These are phyloP conservation scores for Sycophila texana DNA, from an alignment of 2,888 invertebrate genomes.

Conservation along the genomic window DNA sequence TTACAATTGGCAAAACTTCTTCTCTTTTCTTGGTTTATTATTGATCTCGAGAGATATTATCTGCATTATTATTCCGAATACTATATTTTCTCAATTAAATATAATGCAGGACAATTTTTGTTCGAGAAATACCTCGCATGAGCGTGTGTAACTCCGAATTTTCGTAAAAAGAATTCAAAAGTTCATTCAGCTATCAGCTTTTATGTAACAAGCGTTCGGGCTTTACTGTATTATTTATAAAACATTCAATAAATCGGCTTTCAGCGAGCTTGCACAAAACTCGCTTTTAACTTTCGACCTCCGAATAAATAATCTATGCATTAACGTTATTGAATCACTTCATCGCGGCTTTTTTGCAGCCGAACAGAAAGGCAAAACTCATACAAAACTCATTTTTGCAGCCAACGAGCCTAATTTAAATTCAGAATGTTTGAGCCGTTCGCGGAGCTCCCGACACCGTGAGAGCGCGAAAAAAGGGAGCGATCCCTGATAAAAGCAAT, in stretches of 20 bases:
- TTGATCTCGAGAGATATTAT: too few species aligned
- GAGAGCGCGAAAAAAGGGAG: neutral
- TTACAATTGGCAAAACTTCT: too few species aligned
- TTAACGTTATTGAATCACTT: conserved; percentile 23
- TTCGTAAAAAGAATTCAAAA: too few species aligned
- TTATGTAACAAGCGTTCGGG: too few species aligned
- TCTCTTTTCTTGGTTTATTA: too few species aligned
- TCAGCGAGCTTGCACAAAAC: neutral
- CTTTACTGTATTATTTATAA: too few species aligned
- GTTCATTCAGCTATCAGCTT: too few species aligned
- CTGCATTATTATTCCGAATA: too few species aligned
- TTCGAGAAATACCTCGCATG: neutral
- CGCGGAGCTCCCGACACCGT: too few species aligned
- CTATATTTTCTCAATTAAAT: neutral
- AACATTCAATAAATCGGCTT: neutral
- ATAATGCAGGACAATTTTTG: too few species aligned
- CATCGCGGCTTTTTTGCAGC: neutral
- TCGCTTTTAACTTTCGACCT: neutral
- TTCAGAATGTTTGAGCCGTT: neutral
- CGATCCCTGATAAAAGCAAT: conserved; percentile 1
- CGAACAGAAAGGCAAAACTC: neutral
- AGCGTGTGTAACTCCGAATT: too few species aligned
- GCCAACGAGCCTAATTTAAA: conserved; percentile 18
- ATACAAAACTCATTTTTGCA: neutral
- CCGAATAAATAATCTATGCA: conserved; percentile 13